phyloP scores from a whole-genome alignment of 2,113 vertebrate species.

The Tretioscincus oriximinensis region DNA sequence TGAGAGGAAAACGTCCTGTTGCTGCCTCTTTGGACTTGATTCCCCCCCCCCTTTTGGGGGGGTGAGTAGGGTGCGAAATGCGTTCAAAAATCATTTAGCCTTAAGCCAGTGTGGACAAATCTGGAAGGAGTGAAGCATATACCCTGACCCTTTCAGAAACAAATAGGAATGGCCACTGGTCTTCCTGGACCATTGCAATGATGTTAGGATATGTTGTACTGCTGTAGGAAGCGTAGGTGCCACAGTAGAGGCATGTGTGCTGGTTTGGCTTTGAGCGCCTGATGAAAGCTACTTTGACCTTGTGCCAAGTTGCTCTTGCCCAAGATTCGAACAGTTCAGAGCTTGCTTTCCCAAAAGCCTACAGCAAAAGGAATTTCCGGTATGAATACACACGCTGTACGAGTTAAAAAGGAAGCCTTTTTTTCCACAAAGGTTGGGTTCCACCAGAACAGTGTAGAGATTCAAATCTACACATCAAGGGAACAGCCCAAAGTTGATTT shows the following conservation, averaged over 20 bases:
- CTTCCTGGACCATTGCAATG: neutral
- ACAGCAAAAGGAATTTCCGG: neutral
- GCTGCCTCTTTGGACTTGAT: neutral
- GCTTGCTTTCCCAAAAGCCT: neutral
- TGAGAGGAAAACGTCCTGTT: neutral
- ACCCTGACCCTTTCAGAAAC: neutral
- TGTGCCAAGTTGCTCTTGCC: no score
- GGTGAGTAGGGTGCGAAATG: conserved; percentile 20
- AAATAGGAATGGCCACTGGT: conserved; percentile 19
- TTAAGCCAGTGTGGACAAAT: neutral
- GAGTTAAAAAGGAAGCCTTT: no score
- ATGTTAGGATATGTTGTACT: neutral
- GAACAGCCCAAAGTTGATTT: no score
- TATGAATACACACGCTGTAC: neutral
- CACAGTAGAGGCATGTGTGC: no score
- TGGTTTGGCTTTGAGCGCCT: no score
- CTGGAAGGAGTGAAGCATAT: neutral
- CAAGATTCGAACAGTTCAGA: no score
- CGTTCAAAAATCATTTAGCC: conserved; percentile 4
- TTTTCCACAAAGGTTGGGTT: no score
- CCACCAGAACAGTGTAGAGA: no score
- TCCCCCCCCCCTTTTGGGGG: neutral
- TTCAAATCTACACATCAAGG: no score
- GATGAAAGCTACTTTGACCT: no score
- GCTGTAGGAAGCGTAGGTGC: accelerated